A percentile compares a stretch with the other conserved stretches of the same genome.
Conservation (phyloP, 2,797 vertebrate species). For the Distichodus sexfasciatus region DNA sequence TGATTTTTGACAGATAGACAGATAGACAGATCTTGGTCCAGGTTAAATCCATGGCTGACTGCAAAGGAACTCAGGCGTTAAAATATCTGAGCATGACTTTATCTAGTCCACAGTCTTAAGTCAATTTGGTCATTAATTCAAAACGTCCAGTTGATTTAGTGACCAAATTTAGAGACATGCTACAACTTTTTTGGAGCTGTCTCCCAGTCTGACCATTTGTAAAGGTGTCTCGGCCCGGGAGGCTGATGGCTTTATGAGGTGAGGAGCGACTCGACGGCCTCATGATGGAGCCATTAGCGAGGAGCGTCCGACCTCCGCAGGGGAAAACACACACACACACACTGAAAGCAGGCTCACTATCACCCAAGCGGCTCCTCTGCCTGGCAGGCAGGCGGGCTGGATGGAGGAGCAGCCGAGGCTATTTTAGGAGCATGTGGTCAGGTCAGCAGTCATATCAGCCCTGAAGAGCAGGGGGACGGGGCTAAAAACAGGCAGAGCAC, state of each 20-base stretch:
- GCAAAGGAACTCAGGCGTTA: no score
- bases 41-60: no score
- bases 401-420: constrained; percentile 18
- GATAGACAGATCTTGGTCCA: no score
- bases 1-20: no score
- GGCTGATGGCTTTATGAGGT: constrained; percentile 39
- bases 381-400: not conserved
- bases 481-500: constrained; percentile 24
- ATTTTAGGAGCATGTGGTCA: constrained; percentile 24
- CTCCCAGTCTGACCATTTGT: no score
- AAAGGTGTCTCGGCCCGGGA: constrained; percentile 15
- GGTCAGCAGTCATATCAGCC: constrained; percentile 17
- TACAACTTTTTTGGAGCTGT: no score
- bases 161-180: no score
- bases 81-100: no score
- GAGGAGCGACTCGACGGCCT: constrained; percentile 59
- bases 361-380: constrained; percentile 2
- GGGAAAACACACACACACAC: constrained; percentile 20
- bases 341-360: not conserved
- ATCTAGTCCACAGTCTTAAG: no score
- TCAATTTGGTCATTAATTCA: no score
- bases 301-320: constrained; percentile 42
- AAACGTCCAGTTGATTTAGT: no score
- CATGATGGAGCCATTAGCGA: constrained; percentile 67
- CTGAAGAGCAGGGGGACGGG: constrained; percentile 1